Evolutionary conservation across 2,888 invertebrate species (phyloP).

Genomic region (Troides aeacus): DNA sequence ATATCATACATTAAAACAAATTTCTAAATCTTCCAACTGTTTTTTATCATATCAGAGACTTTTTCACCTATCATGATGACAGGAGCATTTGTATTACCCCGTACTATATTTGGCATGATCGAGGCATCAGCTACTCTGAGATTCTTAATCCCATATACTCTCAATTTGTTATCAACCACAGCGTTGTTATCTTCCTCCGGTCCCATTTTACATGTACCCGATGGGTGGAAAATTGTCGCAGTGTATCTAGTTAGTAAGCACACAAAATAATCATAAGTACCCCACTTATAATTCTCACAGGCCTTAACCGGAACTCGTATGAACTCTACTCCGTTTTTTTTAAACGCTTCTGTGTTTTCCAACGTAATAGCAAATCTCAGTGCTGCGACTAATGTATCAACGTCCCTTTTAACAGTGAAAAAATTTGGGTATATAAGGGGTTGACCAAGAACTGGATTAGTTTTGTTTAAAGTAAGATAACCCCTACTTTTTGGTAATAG

Average conservation of each 20-base stretch:
- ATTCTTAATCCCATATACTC: conserved; percentile 58
- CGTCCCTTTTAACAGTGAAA: conserved; percentile 81
- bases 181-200: conserved; percentile 58
- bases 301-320: conserved; percentile 78
- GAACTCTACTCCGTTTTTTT: conserved; percentile 74
- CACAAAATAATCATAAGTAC: conserved; percentile 82
- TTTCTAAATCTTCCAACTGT: conserved; percentile 48
- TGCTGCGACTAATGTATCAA: conserved; percentile 80
- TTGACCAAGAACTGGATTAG: conserved; percentile 83
- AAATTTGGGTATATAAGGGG: conserved; percentile 86
- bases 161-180: conserved; percentile 58
- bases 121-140: conserved; percentile 88
- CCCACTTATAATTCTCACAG: conserved; percentile 77
- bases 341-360: conserved; percentile 78
- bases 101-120: conserved; percentile 88
- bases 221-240: conserved; percentile 72
- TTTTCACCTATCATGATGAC: conserved; percentile 90
- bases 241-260: conserved; percentile 83
- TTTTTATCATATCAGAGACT: conserved; percentile 60
- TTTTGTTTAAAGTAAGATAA: conserved; percentile 79
- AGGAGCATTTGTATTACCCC: conserved; percentile 91
- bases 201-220: conserved; percentile 69
- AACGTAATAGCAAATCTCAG: conserved; percentile 79
- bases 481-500: conserved; percentile 82
- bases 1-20: neutral